phyloP scores from a whole-genome alignment of 1,140 invertebrate genomes.

The Drosophila santomea region DNA sequence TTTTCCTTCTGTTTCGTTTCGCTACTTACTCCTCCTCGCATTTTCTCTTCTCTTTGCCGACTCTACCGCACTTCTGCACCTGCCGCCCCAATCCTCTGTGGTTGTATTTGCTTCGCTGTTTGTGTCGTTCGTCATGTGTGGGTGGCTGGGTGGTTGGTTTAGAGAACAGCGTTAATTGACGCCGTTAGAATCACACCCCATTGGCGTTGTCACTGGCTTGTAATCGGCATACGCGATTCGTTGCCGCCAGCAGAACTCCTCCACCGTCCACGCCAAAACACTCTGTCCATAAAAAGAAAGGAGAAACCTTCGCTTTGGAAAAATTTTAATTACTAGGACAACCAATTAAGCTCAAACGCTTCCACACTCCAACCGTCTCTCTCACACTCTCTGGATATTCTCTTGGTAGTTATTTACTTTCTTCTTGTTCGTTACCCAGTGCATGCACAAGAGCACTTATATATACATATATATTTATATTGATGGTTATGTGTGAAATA shows the following conservation, averaged over 20 bases:
- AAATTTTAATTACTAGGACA: slow-evolving; percentile 54
- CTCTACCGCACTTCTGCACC: slow-evolving; percentile 15
- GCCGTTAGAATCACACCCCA: slow-evolving; percentile 38
- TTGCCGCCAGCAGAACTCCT: slow-evolving; percentile 23
- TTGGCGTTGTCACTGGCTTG: slow-evolving; percentile 53
- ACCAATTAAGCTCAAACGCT: slow-evolving; percentile 8
- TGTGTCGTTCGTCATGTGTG: slow-evolving; percentile 14
- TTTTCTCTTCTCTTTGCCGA: slow-evolving; percentile 12
- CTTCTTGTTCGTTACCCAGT: not conserved
- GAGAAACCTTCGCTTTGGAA: not conserved
- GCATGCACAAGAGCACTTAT: not conserved
- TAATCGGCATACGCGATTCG: slow-evolving; percentile 56
- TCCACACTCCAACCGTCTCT: not conserved
- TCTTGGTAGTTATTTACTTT: not conserved
- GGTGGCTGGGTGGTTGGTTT: slow-evolving; percentile 34
- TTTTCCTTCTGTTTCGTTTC: slow-evolving; percentile 3
- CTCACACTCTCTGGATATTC: not conserved
- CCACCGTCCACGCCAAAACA: not conserved
- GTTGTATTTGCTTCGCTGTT: slow-evolving; percentile 23
- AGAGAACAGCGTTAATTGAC: slow-evolving; percentile 65
- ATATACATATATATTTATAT: not conserved
- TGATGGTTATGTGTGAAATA: not conserved
- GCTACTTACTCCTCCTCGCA: slow-evolving; percentile 23
- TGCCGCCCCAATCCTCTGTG: slow-evolving; percentile 26
- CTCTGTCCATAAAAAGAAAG: slow-evolving; percentile 20